Conservation (phyloP, 2,113 vertebrate species). For the Xyrauchen texanus region DNA sequence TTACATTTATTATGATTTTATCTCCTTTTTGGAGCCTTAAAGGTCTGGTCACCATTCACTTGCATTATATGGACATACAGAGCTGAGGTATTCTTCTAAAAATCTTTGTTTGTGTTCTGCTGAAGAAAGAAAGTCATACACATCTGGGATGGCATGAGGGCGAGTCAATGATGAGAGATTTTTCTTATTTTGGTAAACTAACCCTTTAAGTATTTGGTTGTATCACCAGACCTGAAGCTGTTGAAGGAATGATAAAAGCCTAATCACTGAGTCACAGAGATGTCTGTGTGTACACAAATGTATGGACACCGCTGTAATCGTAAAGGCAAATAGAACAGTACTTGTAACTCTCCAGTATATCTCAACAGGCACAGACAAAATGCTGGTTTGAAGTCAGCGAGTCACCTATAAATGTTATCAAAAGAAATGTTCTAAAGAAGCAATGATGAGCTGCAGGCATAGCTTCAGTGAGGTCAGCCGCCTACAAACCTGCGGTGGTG, state of each 20-base stretch:
- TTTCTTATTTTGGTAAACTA: too few relatives aligned
- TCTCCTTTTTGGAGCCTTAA: too few relatives aligned
- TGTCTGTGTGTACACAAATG: neutral
- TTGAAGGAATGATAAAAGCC: neutral
- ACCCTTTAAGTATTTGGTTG: neutral
- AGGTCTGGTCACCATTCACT: too few relatives aligned
- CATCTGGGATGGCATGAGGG: too few relatives aligned
- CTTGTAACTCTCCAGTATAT: neutral
- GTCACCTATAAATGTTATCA: constrained; percentile 4
- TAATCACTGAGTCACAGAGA: neutral
- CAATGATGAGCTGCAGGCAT: constrained; percentile 15
- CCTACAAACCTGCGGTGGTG: constrained; percentile 6
- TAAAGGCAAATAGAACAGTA: too few relatives aligned
- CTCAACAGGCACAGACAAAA: constrained; percentile 1
- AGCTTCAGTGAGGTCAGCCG: constrained; percentile 11
- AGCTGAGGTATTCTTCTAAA: too few relatives aligned
- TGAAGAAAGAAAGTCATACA: too few relatives aligned
- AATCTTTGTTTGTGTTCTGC: too few relatives aligned
- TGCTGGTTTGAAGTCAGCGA: constrained; percentile 16
- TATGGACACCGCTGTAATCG: constrained; percentile 3
- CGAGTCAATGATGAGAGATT: too few relatives aligned
- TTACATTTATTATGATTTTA: too few relatives aligned
- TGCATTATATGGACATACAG: too few relatives aligned
- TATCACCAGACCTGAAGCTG: neutral
- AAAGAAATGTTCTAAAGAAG: constrained; percentile 14